Conservation (phyloP, 2,888 invertebrate genomes). For the Strigamia crassipes region DNA sequence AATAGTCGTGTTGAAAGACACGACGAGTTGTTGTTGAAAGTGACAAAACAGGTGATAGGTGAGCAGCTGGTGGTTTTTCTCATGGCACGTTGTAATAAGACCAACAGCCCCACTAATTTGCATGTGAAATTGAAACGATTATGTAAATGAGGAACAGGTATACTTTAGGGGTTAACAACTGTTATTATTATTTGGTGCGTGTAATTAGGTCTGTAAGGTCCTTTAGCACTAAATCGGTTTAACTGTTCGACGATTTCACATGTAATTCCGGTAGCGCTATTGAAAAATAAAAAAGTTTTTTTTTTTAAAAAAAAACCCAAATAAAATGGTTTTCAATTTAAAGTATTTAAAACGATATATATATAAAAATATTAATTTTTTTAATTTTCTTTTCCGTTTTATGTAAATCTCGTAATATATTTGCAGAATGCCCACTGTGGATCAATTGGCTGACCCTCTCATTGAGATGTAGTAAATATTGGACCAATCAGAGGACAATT, state of each 20-base stretch:
- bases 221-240: conserved; percentile 16
- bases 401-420: neutral
- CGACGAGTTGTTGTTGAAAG: neutral
- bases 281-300: no score
- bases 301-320: no score
- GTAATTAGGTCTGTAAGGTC: conserved; percentile 21
- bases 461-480: conserved; percentile 23
- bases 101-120: conserved; percentile 40
- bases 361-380: neutral
- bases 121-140: conserved; percentile 42
- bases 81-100: neutral
- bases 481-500: conserved; percentile 32
- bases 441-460: conserved; percentile 38
- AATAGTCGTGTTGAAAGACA: neutral
- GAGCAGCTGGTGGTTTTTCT: conserved; percentile 21
- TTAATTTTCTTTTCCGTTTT: neutral
- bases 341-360: no score
- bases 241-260: neutral
- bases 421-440: conserved; percentile 20
- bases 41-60: conserved; percentile 32
- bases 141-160: conserved; percentile 35
- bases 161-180: conserved; percentile 35
- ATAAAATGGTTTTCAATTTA: no score
- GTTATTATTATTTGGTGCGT: conserved; percentile 32
- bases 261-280: neutral